A percentile compares a stretch with the other conserved stretches of the same genome.
These are phyloP conservation scores for Chaetodon trifascialis DNA, from an alignment of 2,113 vertebrate genomes.

Conservation along the genomic window DNA sequence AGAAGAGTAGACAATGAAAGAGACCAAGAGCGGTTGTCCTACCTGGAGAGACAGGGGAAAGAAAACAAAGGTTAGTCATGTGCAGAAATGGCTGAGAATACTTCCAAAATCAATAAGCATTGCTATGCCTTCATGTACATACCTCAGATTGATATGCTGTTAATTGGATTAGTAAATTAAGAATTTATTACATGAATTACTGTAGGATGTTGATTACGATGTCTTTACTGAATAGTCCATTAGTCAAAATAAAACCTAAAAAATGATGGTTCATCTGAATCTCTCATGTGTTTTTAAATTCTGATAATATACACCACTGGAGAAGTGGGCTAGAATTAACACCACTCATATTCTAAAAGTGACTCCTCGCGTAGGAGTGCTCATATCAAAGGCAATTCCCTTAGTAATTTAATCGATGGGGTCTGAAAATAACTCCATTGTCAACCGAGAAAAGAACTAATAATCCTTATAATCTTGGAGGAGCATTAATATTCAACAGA, in stretches of 20 bases:
- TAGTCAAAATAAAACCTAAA: constrained; percentile 17
- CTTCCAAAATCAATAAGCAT: background rate
- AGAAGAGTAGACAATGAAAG: constrained; percentile 30
- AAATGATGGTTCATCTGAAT: constrained; percentile 66
- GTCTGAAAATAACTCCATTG: constrained; percentile 86
- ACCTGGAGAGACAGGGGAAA: constrained; percentile 79
- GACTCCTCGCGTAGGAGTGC: constrained; percentile 66
- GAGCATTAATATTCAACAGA: constrained; percentile 88
- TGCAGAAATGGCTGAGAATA: constrained; percentile 20
- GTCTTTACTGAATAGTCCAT: constrained; percentile 12
- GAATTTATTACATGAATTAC: constrained; percentile 33
- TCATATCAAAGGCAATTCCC: constrained; percentile 80
- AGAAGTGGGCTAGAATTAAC: constrained; percentile 58
- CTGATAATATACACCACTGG: constrained; percentile 27
- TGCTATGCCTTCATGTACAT: constrained; percentile 8
- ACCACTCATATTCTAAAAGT: constrained; percentile 51
- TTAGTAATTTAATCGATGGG: constrained; percentile 85
- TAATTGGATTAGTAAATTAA: constrained; percentile 38
- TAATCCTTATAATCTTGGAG: constrained; percentile 88
- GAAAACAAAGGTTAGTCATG: constrained; percentile 70
- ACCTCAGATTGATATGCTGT: constrained; percentile 2
- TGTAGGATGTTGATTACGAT: constrained; percentile 11
- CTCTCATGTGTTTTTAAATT: constrained; percentile 72
- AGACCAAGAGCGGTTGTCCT: constrained; percentile 40
- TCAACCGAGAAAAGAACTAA: constrained; percentile 84